Evolutionary conservation across 1,140 invertebrate genomes (phyloP), one percentile per base, ranked within the genome.

Genomic region (Phenacoccus solenopsis): DNA sequence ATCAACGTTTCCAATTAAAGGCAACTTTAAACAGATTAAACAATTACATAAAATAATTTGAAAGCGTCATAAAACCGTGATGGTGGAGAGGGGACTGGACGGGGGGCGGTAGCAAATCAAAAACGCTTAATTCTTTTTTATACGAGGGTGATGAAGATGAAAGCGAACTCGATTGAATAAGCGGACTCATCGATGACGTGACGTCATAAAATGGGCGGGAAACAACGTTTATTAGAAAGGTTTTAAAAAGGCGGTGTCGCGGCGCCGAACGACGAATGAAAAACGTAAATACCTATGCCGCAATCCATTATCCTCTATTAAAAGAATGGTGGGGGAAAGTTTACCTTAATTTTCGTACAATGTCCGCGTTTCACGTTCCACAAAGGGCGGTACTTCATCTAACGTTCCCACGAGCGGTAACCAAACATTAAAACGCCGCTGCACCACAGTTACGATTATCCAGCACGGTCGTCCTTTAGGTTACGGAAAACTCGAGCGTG

Each of bases 261-360:
- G 12, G 38, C 13, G 5, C 5, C 13, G 20, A 49, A 10, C 38
- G 38, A 49, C 38, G 38, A 49, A 49, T 49, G 38, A 49, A 49
- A 49, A 4, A 16, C 4, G 38, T 49, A 49, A 49, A 49, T 49
- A 49, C 16, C 38, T 49, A 4, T n/a, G 38, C 38, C 38, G 38
- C 38, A n/a, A 49, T 49, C 38, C 38, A 49, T 49, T 49, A 49
- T 49, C 13, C 38, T 16, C 38, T 49, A 49, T 49, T 49, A 49
- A 49, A 49, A 2, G 12, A 2, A 9, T n/a, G 38, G 16, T 5
- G 5, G 38, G n/a, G n/a, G 5, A 49, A 49, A 49, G 13, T 49
- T n/a, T 49, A 49, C 38, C 38, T 49, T 49, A 49, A 49, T 49
- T 49, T 49, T n/a, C 38, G 38, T 49, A 49, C 38, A 49, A 49